phyloP scores from a whole-genome alignment of 2,888 invertebrate genomes.

The Proisotoma minuta region DNA sequence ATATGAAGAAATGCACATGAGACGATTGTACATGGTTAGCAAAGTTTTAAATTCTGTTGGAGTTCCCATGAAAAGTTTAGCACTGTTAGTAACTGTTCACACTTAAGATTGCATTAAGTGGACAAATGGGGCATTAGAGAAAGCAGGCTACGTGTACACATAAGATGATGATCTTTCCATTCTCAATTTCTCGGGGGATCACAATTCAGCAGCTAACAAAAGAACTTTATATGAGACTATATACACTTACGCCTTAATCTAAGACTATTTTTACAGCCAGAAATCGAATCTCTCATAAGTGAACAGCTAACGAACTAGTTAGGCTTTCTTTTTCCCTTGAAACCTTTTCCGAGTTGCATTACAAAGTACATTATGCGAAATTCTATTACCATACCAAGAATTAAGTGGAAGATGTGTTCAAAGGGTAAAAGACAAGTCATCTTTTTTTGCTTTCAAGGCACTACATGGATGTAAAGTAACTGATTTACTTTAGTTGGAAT shows the following conservation, averaged over 20 bases:
- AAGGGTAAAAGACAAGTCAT: background rate
- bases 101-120: background rate
- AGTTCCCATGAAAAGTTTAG: no score
- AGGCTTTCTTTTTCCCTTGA: background rate
- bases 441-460: background rate
- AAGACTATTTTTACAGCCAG: background rate
- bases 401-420: background rate
- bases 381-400: conserved; percentile 2
- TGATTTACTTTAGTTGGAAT: conserved; percentile 5
- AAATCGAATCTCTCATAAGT: background rate
- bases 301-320: background rate
- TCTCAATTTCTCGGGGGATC: conserved; percentile 11
- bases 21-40: no score
- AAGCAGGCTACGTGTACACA: background rate
- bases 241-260: conserved; percentile 4
- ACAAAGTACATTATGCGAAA: conserved; percentile 1
- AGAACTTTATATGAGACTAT: conserved; percentile 12
- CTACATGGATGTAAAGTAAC: background rate
- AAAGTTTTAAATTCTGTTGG: no score
- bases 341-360: background rate
- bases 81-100: no score
- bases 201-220: conserved; percentile 1
- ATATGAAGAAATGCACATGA: no score
- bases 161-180: background rate
- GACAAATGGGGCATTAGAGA: background rate